A percentile compares a stretch with the other conserved stretches of the same genome.
phyloP scores from a whole-genome alignment of 2,113 vertebrate species.

The Smithornis capensis region DNA sequence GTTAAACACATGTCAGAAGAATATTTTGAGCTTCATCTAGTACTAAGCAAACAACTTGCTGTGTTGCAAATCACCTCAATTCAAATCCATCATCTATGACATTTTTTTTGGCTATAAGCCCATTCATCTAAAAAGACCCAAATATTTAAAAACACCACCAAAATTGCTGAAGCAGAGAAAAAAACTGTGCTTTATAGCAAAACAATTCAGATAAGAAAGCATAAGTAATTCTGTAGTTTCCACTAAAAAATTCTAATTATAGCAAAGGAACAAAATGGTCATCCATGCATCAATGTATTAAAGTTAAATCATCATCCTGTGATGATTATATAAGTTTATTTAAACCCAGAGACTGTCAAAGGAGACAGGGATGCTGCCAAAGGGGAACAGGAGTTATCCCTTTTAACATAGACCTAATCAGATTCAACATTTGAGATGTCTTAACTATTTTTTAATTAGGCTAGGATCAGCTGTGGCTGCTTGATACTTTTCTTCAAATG shows the following conservation, averaged over 20 bases:
- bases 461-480: background rate
- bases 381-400: background rate
- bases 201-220: background rate
- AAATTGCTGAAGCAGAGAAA: background rate
- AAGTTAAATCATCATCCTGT: background rate
- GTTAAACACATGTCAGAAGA: background rate
- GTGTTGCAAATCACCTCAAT: fast-evolving
- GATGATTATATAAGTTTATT: background rate
- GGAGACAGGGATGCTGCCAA: background rate
- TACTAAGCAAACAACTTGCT: background rate
- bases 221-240: background rate
- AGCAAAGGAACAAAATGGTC: background rate
- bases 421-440: background rate
- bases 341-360: background rate
- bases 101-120: background rate
- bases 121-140: background rate
- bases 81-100: background rate
- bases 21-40: background rate
- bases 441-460: background rate
- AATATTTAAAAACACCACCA: background rate
- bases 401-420: background rate
- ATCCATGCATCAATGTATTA: background rate
- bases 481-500: background rate
- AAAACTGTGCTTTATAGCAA: background rate
- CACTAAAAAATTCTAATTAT: background rate